Percentiles rank a stretch among this genome's conserved stretches.
Conservation (phyloP, 2,797 vertebrate genomes). For the Betta splendens region DNA sequence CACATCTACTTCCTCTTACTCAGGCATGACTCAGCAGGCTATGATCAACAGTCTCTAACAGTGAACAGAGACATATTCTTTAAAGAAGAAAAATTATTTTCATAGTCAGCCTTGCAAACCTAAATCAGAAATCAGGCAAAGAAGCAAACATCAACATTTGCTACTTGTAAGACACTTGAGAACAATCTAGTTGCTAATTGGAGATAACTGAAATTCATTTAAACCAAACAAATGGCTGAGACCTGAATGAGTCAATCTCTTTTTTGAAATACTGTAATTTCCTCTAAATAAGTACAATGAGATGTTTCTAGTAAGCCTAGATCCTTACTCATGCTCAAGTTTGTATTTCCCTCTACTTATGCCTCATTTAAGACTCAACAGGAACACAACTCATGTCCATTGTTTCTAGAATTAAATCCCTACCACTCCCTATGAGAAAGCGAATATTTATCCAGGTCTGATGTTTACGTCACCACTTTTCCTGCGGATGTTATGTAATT, state of each 20-base stretch:
- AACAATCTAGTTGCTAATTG: no score
- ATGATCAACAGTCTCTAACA: conserved; percentile 33
- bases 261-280: conserved; percentile 37
- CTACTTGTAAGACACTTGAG: conserved; percentile 13
- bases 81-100: no score
- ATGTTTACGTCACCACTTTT: conserved; percentile 38
- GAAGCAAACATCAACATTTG: conserved; percentile 2
- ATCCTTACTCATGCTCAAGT: conserved; percentile 50
- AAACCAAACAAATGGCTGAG: conserved; percentile 34
- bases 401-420: conserved; percentile 65
- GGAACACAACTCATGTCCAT: conserved; percentile 71
- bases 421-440: conserved; percentile 75
- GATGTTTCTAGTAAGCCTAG: conserved; percentile 30
- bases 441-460: conserved; percentile 54
- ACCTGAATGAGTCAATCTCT: conserved; percentile 24
- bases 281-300: conserved; percentile 33
- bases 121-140: no score
- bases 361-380: conserved; percentile 61
- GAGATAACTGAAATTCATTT: conserved; percentile 28
- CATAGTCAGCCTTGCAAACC: no score
- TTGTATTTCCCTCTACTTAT: conserved; percentile 54
- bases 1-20: conserved; percentile 48
- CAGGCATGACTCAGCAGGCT: conserved; percentile 52
- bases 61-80: background rate
- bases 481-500: conserved; percentile 32